Conservation (phyloP, 2,888 invertebrate genomes). For the Meandrusa payeni region DNA sequence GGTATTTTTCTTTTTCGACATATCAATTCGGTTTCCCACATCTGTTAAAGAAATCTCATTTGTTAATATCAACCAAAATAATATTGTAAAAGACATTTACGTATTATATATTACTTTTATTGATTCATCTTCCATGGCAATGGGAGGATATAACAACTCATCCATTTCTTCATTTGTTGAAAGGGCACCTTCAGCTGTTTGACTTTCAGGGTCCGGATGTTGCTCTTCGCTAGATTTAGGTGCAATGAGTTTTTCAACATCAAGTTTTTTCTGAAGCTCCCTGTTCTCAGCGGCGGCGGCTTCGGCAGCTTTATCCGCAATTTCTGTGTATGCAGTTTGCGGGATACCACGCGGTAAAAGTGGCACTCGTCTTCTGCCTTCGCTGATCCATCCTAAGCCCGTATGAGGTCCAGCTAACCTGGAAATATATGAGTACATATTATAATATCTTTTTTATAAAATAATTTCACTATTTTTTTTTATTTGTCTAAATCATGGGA, state of each 20-base stretch:
- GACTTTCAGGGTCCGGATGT: constrained; percentile 49
- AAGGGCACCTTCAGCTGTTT: constrained; percentile 50
- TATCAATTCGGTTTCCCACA: constrained; percentile 70
- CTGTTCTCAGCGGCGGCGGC: constrained; percentile 60
- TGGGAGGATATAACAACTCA: constrained; percentile 55
- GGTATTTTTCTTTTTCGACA: constrained; percentile 69
- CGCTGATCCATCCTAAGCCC: constrained; percentile 90
- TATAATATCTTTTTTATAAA: too few relatives aligned
- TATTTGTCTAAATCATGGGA: too few relatives aligned
- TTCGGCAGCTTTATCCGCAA: constrained; percentile 89
- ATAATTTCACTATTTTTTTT: too few relatives aligned
- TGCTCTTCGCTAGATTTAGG: constrained; percentile 60
- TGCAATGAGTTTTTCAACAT: constrained; percentile 57
- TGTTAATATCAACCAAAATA: neutral
- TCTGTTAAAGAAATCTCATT: constrained; percentile 39
- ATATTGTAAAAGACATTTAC: neutral
- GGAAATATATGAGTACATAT: constrained; percentile 30
- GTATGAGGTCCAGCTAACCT: constrained; percentile 85
- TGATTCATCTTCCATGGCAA: constrained; percentile 72
- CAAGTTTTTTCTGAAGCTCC: constrained; percentile 58
- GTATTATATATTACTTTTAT: constrained; percentile 48
- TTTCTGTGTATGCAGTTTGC: constrained; percentile 90
- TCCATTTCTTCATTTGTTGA: constrained; percentile 51
- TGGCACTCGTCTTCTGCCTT: constrained; percentile 91
- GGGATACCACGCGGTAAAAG: constrained; percentile 91